Evolutionary conservation across 2,888 invertebrate genomes (phyloP).

Genomic region (Hypsopygia costalis): DNA sequence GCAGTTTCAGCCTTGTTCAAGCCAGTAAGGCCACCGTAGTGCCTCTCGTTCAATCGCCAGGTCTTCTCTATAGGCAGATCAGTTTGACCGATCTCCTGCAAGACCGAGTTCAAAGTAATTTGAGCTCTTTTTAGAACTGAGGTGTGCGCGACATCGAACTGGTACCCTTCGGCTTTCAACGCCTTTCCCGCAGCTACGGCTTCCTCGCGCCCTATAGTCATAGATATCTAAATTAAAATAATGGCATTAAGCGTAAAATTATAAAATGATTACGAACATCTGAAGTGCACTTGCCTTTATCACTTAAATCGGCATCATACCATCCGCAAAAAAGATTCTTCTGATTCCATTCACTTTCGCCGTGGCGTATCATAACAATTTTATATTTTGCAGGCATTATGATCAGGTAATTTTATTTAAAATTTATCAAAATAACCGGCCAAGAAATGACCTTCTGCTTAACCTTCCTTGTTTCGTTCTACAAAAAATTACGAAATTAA

Average conservation of each 20-base stretch:
- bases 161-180: slow-evolving; percentile 83
- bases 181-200: slow-evolving; percentile 87
- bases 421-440: slow-evolving; percentile 21
- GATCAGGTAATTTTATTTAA: slow-evolving; percentile 10
- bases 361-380: slow-evolving; percentile 88
- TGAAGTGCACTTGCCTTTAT: slow-evolving; percentile 81
- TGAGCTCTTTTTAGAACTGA: slow-evolving; percentile 90
- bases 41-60: slow-evolving; percentile 93
- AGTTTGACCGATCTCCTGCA: slow-evolving; percentile 84
- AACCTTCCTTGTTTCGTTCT: no score
- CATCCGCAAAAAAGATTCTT: slow-evolving; percentile 88
- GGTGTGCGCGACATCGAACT: slow-evolving; percentile 90
- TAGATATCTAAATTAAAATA: slow-evolving; percentile 4
- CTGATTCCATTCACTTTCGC: slow-evolving; percentile 88
- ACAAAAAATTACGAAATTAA: no score
- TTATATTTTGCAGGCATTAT: slow-evolving; percentile 73
- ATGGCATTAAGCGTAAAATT: background rate
- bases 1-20: slow-evolving; percentile 92
- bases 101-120: slow-evolving; percentile 84
- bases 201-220: slow-evolving; percentile 82
- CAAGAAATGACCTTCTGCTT: slow-evolving; percentile 20
- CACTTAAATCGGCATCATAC: slow-evolving; percentile 85
- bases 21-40: slow-evolving; percentile 93
- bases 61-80: slow-evolving; percentile 85
- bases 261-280: no score